Evolutionary conservation across 92 coral and sea anemone species (phyloP).

Genomic region (Actinostola sp.): DNA sequence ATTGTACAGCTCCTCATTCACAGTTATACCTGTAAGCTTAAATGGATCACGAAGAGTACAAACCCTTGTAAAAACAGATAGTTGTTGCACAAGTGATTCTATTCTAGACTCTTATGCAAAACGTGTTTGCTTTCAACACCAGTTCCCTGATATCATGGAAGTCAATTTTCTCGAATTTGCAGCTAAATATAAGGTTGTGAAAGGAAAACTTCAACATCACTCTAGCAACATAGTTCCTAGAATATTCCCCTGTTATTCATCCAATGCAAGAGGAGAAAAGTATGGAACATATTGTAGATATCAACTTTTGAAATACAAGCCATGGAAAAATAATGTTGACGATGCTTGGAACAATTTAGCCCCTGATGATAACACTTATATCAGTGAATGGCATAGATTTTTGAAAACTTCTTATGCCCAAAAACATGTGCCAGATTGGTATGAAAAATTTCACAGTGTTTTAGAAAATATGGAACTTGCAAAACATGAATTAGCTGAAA

Average conservation of each 20-base stretch:
- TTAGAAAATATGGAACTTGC: conserved; percentile 4
- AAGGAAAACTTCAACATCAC: conserved; percentile 32
- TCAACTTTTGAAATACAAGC: conserved; percentile 57
- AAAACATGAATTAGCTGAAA: conserved; percentile 14
- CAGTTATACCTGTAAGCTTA: conserved; percentile 33
- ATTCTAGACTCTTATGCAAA: conserved; percentile 65
- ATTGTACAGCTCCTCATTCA: too few species aligned
- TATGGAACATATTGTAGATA: conserved; percentile 50
- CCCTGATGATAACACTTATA: conserved; percentile 29
- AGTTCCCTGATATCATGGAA: conserved; percentile 37
- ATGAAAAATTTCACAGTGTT: conserved; percentile 43
- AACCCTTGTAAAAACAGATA: background rate
- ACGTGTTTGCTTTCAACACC: conserved; percentile 36
- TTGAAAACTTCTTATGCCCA: conserved; percentile 57
- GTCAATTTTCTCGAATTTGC: conserved; percentile 59
- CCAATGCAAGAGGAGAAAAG: conserved; percentile 55
- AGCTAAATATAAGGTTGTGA: conserved; percentile 24
- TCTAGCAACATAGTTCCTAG: conserved; percentile 48
- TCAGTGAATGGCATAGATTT: conserved; percentile 57
- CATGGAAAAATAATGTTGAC: conserved; percentile 53
- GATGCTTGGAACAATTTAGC: conserved; percentile 52
- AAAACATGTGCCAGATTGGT: conserved; percentile 60
- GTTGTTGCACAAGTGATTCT: conserved; percentile 1
- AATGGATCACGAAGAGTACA: conserved; percentile 25
- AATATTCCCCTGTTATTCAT: conserved; percentile 59